phyloP scores from a whole-genome alignment of 2,797 vertebrate genomes.

The Rachycentron canadum region DNA sequence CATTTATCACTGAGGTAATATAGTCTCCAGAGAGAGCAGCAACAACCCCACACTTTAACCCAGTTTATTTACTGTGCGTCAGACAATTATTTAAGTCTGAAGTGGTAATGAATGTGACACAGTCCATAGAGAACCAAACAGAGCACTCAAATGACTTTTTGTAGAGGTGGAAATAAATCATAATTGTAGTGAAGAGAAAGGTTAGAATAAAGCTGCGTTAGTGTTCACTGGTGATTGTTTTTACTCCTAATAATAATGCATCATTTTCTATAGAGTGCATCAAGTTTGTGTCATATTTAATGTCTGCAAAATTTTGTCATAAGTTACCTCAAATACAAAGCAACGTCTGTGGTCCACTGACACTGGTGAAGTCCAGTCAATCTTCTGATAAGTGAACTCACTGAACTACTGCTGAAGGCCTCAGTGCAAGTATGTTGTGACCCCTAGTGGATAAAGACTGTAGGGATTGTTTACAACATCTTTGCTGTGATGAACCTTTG shows the following conservation, averaged over 20 bases:
- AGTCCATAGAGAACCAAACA: constrained; percentile 1
- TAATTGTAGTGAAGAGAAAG: neutral
- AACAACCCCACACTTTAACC: constrained; percentile 17
- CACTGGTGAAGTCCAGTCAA: neutral
- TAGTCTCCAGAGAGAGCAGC: constrained; percentile 32
- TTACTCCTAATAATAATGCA: neutral
- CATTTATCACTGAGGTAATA: constrained; percentile 62
- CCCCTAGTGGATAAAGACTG: constrained; percentile 82
- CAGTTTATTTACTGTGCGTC: constrained; percentile 15
- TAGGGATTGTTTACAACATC: neutral
- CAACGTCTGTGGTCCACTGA: constrained; percentile 9
- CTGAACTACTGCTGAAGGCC: constrained; percentile 9
- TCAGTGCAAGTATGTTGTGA: constrained; percentile 42
- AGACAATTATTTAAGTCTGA: constrained; percentile 19
- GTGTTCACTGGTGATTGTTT: constrained; percentile 3
- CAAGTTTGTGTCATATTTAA: constrained; percentile 1
- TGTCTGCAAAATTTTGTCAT: constrained; percentile 2
- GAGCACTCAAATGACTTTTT: neutral
- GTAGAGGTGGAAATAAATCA: neutral
- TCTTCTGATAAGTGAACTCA: constrained; percentile 23
- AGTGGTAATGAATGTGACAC: constrained; percentile 1
- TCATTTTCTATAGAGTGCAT: neutral
- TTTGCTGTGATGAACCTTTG: neutral
- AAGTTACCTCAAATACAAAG: constrained; percentile 15
- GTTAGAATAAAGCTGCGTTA: neutral